Evolutionary conservation across 2,888 invertebrate species (phyloP).

Genomic region (Thecocarcelia acutangulata): DNA sequence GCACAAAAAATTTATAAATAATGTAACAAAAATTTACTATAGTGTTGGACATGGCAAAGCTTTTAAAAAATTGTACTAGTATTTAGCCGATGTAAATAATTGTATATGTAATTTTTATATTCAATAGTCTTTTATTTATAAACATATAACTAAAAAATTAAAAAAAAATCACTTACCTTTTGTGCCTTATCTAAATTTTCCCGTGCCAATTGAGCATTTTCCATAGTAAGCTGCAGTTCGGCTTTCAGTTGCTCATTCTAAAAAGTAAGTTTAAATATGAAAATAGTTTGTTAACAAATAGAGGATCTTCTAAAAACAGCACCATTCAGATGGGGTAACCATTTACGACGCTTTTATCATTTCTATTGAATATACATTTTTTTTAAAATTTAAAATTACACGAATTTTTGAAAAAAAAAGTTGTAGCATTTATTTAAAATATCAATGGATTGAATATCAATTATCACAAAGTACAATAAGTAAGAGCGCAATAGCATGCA

Average conservation of each 20-base stretch:
- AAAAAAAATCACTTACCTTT: constrained; percentile 73
- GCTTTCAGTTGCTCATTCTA: constrained; percentile 72
- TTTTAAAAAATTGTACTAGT: neutral
- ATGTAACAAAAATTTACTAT: neutral
- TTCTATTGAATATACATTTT: no score
- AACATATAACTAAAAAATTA: constrained; percentile 16
- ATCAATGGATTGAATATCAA: no score
- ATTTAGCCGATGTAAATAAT: constrained; percentile 51
- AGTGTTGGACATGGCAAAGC: constrained; percentile 2
- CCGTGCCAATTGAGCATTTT: constrained; percentile 72
- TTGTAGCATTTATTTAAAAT: no score
- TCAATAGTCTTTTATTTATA: constrained; percentile 50
- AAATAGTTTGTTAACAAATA: neutral
- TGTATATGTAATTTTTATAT: constrained; percentile 45
- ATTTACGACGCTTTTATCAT: no score
- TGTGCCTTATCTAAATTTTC: constrained; percentile 73
- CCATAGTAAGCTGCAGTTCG: constrained; percentile 71
- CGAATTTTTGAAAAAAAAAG: no score
- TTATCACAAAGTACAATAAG: no score
- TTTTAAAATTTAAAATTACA: no score
- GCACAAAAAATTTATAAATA: neutral
- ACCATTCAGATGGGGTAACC: no score
- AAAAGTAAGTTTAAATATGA: neutral
- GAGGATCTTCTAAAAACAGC: neutral
- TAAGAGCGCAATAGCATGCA: no score